A percentile compares a stretch with the other conserved stretches of the same genome.
These are phyloP conservation scores for Fissipunctia ypsillon DNA, from an alignment of 2,888 invertebrate species.

Conservation along the genomic window DNA sequence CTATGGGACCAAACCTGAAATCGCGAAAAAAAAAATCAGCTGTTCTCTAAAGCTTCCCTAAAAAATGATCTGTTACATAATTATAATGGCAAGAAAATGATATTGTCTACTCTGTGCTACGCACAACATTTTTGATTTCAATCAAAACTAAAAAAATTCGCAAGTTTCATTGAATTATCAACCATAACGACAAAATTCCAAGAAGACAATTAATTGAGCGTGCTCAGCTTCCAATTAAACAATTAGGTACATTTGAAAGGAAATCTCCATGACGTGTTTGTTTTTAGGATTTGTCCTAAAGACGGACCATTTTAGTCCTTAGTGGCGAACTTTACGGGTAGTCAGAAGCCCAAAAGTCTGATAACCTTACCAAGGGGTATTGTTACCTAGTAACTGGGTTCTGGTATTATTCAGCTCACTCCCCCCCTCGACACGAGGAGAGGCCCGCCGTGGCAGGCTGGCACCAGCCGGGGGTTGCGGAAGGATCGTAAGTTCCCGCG, in stretches of 20 bases:
- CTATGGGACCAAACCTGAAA: too few relatives aligned
- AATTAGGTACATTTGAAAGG: constrained; percentile 15
- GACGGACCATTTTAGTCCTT: neutral
- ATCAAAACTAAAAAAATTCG: constrained; percentile 4
- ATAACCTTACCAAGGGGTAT: too few relatives aligned
- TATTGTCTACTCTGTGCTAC: neutral
- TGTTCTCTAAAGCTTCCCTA: too few relatives aligned
- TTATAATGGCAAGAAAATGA: too few relatives aligned
- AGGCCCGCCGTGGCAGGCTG: too few relatives aligned
- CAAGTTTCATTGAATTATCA: constrained; percentile 5
- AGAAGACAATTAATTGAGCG: constrained; percentile 30
- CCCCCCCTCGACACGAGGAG: too few relatives aligned
- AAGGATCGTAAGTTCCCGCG: too few relatives aligned
- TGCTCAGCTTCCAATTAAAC: constrained; percentile 35
- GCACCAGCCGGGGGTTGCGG: too few relatives aligned
- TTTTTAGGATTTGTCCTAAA: neutral
- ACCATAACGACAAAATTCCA: constrained; percentile 8
- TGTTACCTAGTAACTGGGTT: too few relatives aligned
- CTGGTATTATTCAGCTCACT: too few relatives aligned
- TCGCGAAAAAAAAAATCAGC: too few relatives aligned
- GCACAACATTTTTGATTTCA: constrained; percentile 9
- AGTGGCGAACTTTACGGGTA: neutral
- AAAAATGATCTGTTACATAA: too few relatives aligned
- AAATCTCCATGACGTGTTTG: constrained; percentile 41
- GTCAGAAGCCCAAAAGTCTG: neutral